These are phyloP conservation scores for Chaetodon trifasciatus DNA, from an alignment of 2,797 vertebrate genomes.

Conservation along the genomic window DNA sequence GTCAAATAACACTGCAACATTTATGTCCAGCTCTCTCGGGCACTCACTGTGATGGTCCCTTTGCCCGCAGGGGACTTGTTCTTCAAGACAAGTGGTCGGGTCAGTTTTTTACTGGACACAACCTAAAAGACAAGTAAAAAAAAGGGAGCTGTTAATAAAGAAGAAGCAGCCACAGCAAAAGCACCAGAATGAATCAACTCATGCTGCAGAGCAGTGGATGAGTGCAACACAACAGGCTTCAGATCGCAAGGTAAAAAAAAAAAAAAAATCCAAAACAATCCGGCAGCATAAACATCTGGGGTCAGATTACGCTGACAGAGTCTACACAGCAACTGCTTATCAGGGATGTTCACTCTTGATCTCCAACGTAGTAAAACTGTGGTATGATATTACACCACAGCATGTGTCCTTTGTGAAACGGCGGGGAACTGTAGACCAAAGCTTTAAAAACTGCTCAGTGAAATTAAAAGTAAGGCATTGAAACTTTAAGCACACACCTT, in stretches of 20 bases:
- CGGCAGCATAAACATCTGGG: conserved; percentile 21
- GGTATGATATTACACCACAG: conserved; percentile 30
- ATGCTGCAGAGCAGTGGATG: neutral
- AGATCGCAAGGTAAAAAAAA: neutral
- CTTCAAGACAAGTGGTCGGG: conserved; percentile 90
- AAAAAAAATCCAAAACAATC: neutral
- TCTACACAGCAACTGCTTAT: conserved; percentile 33
- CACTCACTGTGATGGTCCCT: conserved; percentile 92
- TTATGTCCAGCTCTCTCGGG: neutral
- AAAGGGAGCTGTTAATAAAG: neutral
- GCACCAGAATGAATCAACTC: neutral
- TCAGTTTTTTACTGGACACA: conserved; percentile 92
- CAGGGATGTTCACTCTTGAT: conserved; percentile 16
- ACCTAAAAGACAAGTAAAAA: conserved; percentile 82
- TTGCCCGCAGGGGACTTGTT: conserved; percentile 94
- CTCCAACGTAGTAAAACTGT: conserved; percentile 6
- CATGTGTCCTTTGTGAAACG: neutral
- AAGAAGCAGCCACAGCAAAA: neutral
- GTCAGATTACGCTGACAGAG: conserved; percentile 40
- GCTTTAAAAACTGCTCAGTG: too few species aligned
- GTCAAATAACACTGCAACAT: neutral
- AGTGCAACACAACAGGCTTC: neutral
- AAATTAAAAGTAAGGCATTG: neutral
- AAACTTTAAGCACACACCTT: neutral
- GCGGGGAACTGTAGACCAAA: neutral